phyloP scores from a whole-genome alignment of 2,888 invertebrate species.

The Mythimna albipuncta region DNA sequence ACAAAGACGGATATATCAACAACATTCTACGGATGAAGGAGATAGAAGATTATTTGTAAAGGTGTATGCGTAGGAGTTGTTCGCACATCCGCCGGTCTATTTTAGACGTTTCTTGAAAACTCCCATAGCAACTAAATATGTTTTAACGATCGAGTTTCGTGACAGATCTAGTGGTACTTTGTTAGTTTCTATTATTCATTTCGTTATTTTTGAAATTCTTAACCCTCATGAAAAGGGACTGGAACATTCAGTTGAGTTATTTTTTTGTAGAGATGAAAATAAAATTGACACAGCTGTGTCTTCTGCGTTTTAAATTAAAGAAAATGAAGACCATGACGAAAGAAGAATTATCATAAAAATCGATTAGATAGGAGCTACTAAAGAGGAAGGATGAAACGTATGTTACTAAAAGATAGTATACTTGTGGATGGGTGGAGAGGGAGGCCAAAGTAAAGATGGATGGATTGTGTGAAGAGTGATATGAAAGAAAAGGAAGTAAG shows the following conservation, averaged over 20 bases:
- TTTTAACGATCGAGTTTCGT: conserved; percentile 50
- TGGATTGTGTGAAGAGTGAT: too few species aligned
- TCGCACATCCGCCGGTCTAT: conserved; percentile 77
- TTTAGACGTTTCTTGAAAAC: conserved; percentile 69
- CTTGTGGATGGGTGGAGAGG: too few species aligned
- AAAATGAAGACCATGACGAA: neutral
- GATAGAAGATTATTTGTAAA: conserved; percentile 63
- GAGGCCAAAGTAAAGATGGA: too few species aligned
- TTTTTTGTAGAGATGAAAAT: conserved; percentile 5
- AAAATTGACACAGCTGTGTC: conserved; percentile 40
- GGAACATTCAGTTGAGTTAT: conserved; percentile 3
- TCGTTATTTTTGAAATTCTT: conserved; percentile 44
- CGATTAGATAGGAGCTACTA: neutral
- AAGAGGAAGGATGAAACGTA: too few species aligned
- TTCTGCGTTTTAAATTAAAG: neutral
- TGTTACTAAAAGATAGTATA: too few species aligned
- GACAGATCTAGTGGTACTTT: conserved; percentile 46
- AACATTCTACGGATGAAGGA: conserved; percentile 44
- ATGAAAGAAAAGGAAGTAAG: too few species aligned
- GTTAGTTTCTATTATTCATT: conserved; percentile 45
- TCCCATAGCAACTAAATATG: conserved; percentile 68
- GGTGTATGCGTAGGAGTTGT: conserved; percentile 67
- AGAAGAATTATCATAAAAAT: neutral
- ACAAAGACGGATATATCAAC: conserved; percentile 57
- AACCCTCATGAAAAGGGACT: conserved; percentile 14